phyloP scores from a whole-genome alignment of 2,888 invertebrate species.

The Cryptus viduatorius region DNA sequence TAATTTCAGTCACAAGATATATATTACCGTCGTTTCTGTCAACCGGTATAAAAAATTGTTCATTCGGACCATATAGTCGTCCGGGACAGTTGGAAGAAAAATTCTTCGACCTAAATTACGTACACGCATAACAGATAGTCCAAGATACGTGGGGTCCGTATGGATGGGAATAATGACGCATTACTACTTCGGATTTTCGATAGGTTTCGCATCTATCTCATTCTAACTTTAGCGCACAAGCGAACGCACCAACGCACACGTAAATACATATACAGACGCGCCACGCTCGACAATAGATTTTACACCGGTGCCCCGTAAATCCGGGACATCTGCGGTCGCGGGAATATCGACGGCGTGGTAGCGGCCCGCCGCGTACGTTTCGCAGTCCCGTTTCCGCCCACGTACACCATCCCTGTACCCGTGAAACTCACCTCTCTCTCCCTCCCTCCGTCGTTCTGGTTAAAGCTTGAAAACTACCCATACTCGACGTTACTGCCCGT shows the following conservation, averaged over 20 bases:
- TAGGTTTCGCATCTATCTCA: slow-evolving; percentile 1
- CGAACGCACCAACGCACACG: not conserved
- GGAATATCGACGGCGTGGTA: slow-evolving; percentile 62
- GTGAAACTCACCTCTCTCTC: slow-evolving; percentile 32
- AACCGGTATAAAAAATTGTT: too few species aligned
- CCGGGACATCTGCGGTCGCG: slow-evolving; percentile 66
- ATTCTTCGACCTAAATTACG: not conserved
- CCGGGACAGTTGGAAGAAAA: not conserved
- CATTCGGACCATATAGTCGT: too few species aligned
- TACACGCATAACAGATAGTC: not conserved
- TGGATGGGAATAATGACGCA: slow-evolving; percentile 65
- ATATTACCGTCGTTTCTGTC: too few species aligned
- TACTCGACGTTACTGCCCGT: slow-evolving; percentile 34
- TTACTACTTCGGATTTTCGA: slow-evolving; percentile 50
- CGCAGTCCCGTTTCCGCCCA: slow-evolving; percentile 46
- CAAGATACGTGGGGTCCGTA: slow-evolving; percentile 39
- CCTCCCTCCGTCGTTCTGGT: not conserved
- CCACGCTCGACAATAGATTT: slow-evolving; percentile 67
- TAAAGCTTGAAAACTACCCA: slow-evolving; percentile 25
- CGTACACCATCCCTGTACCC: slow-evolving; percentile 21
- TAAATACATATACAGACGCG: not conserved
- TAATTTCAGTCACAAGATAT: too few species aligned
- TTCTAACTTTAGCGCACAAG: not conserved
- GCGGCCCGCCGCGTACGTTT: slow-evolving; percentile 53
- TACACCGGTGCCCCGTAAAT: slow-evolving; percentile 68